Evolutionary conservation across 2,888 invertebrate species (phyloP).

Genomic region (Peribatodes rhomboidaria): DNA sequence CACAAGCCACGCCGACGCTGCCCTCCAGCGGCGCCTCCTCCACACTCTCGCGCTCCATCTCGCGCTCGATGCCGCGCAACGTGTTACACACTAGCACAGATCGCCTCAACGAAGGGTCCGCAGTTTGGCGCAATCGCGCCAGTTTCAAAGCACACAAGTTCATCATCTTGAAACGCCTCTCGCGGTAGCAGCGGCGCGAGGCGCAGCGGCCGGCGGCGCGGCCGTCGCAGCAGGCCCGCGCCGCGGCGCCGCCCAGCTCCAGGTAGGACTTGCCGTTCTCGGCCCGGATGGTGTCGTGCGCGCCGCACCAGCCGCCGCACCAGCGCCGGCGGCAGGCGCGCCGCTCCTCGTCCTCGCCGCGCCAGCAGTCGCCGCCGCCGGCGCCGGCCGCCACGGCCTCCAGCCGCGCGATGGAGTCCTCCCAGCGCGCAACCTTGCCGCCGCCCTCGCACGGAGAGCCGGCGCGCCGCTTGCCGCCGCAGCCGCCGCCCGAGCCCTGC

Average conservation of each 20-base stretch:
- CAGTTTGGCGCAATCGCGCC: slow-evolving; percentile 94
- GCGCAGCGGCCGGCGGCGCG: slow-evolving; percentile 92
- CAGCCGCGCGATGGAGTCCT: slow-evolving; percentile 81
- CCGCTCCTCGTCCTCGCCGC: slow-evolving; percentile 85
- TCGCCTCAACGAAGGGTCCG: slow-evolving; percentile 95
- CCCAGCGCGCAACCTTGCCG: slow-evolving; percentile 84
- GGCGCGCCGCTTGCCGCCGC: slow-evolving; percentile 85
- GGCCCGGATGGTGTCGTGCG: slow-evolving; percentile 94
- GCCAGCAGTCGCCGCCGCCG: slow-evolving; percentile 87
- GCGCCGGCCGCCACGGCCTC: slow-evolving; percentile 88
- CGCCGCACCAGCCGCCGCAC: slow-evolving; percentile 85
- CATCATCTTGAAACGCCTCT: slow-evolving; percentile 94
- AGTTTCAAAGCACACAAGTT: slow-evolving; percentile 97
- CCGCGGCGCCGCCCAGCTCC: slow-evolving; percentile 93
- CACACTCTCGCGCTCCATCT: slow-evolving; percentile 91
- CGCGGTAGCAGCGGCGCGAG: slow-evolving; percentile 93
- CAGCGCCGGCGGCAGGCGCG: slow-evolving; percentile 85
- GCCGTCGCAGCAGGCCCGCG: slow-evolving; percentile 92
- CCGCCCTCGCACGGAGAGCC: slow-evolving; percentile 83
- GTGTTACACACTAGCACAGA: slow-evolving; percentile 98
- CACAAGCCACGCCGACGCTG: slow-evolving; percentile 73
- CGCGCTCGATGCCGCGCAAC: slow-evolving; percentile 94
- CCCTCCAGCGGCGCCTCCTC: slow-evolving; percentile 85
- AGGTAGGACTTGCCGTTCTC: slow-evolving; percentile 96
- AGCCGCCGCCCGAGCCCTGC: slow-evolving; percentile 85